A percentile compares a stretch with the other conserved stretches of the same genome.
Evolutionary conservation across 2,888 invertebrate species (phyloP).

Genomic region (Dugesia japonica): DNA sequence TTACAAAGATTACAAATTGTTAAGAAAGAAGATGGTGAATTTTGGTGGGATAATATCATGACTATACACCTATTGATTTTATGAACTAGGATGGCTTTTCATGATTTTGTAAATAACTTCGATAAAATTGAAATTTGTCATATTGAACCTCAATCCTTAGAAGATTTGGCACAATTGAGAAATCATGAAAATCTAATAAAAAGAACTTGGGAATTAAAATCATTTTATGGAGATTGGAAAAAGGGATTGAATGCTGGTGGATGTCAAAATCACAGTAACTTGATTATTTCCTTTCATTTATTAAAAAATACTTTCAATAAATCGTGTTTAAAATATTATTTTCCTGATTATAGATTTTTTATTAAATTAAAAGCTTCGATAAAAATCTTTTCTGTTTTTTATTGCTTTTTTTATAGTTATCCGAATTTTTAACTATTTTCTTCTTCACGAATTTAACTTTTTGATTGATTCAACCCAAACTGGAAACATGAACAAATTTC

Average conservation of each 20-base stretch:
- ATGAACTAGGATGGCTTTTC: background rate
- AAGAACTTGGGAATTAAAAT: background rate
- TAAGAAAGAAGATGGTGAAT: background rate
- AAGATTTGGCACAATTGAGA: background rate
- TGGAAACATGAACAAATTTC: too few relatives aligned
- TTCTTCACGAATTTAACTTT: too few relatives aligned
- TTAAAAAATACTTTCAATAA: too few relatives aligned
- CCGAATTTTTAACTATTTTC: too few relatives aligned
- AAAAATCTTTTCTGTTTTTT: too few relatives aligned
- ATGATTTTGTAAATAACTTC: conserved; percentile 3
- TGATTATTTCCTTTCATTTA: too few relatives aligned
- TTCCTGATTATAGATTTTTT: too few relatives aligned
- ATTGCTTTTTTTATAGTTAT: too few relatives aligned
- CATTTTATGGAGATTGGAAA: background rate
- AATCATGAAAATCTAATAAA: background rate
- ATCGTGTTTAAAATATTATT: too few relatives aligned
- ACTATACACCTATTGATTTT: background rate
- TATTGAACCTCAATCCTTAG: background rate
- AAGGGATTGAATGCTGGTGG: background rate
- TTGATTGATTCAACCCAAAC: too few relatives aligned
- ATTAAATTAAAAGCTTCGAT: too few relatives aligned
- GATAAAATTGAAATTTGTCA: conserved; percentile 2
- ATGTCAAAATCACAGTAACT: background rate
- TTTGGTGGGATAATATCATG: background rate
- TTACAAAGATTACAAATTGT: background rate